phyloP scores from a whole-genome alignment of 2,113 vertebrate genomes.

The Protobothrops flavoviridis region DNA sequence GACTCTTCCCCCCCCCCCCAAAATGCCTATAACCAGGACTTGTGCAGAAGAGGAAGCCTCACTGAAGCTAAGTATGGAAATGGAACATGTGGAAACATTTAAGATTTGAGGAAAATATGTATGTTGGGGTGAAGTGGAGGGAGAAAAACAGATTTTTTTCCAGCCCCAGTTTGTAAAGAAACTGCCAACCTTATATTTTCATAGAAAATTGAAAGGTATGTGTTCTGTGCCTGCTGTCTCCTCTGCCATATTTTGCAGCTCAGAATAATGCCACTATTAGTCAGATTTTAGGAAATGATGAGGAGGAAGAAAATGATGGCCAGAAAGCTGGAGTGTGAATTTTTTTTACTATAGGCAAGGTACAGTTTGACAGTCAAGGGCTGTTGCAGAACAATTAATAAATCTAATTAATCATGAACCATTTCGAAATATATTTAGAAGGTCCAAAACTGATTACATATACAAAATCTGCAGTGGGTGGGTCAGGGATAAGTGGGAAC shows the following conservation, averaged over 20 bases:
- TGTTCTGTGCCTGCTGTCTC: background rate
- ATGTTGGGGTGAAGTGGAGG: background rate
- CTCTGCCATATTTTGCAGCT: background rate
- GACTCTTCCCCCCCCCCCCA: background rate
- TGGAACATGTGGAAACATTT: slow-evolving; percentile 26
- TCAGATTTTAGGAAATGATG: background rate
- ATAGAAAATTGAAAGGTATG: slow-evolving; percentile 3
- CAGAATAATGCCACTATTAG: slow-evolving; percentile 7
- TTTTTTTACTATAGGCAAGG: background rate
- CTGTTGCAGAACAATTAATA: background rate
- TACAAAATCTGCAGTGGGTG: background rate
- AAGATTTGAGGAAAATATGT: background rate
- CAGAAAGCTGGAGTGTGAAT: background rate
- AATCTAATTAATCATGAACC: background rate
- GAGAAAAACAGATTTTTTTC: background rate
- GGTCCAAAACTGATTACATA: background rate
- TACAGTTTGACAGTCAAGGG: background rate
- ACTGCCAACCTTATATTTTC: slow-evolving; percentile 18
- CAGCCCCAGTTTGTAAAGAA: background rate
- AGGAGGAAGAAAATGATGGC: background rate
- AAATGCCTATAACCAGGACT: background rate
- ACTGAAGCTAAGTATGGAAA: background rate
- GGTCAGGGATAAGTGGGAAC: background rate
- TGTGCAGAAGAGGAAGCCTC: background rate
- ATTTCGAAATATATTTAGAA: background rate